Base-by-base conservation (phyloP, 2,888 invertebrate species). In the Bombyx huttoni region DNA sequence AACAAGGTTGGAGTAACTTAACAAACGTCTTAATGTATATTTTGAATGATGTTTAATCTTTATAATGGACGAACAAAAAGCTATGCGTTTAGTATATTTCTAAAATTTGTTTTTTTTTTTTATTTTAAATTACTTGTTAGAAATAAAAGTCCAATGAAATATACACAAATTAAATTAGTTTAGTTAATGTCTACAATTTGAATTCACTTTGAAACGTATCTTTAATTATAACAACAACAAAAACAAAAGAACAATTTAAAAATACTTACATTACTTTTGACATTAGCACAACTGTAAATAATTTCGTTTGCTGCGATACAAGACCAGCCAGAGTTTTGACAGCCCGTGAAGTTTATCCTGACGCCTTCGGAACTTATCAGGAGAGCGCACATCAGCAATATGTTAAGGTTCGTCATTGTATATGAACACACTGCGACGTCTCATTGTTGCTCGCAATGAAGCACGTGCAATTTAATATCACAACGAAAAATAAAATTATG, bases 301-400 rank as follows among this genome's bases (percentile, higher is more conserved):
- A 88, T 71, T 46, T 87, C 80, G 56, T 66, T 71, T 1, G 78
- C 71, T 24, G 60, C 53, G 62, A 75, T 63, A 72, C 88, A 90
- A 57, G 67, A 80, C 90, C 89, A 89, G 50, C 79, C 82, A 0
- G 76, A 63, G 54, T 72, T 71, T 57, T 81, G 78, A 62, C 88
- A 89, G 56, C 63, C 79, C 0, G 81, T 81, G 52, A 89, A 89
- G 57, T 79, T 81, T 13, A 89, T 82, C 58, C 82, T 78, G 34
- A 80, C 63, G 24, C 74, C 75, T 34, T 64, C 52, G 51, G 64
- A 61, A 40, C 40, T 10, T 40, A 40, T 40, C 12, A 40, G 8
- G 12, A 40, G 12, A 40, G 40, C 12, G 40, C 7, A 40, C 12
- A 40, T 40, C 7, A 40, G 7, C 8, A 40, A 10, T 40, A 40